Conservation (phyloP, 2,113 vertebrate species). For the Sprattus sprattus region DNA sequence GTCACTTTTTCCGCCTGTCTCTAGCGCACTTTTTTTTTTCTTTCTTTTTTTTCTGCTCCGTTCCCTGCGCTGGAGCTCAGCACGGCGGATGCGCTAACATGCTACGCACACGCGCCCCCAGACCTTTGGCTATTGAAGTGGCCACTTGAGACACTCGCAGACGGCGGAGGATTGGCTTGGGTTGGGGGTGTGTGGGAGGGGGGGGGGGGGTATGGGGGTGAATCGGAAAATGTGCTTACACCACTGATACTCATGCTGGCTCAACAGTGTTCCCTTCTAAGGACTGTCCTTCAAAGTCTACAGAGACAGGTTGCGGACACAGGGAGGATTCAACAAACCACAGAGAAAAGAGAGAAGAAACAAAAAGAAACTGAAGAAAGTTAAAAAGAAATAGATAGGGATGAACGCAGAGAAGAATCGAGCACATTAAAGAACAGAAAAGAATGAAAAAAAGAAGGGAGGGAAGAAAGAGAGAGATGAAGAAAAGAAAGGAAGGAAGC, state of each 20-base stretch:
- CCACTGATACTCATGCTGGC: constrained; percentile 37
- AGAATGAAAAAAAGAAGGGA: not conserved
- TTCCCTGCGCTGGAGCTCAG: not conserved
- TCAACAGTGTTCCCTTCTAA: constrained; percentile 34
- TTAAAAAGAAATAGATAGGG: not conserved
- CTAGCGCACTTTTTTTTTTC: constrained; percentile 8
- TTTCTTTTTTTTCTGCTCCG: not conserved
- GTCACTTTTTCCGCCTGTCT: constrained; percentile 16
- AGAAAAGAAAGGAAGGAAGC: not conserved
- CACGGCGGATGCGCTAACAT: not conserved
- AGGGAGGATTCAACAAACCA: constrained; percentile 24
- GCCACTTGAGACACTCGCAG: constrained; percentile 15
- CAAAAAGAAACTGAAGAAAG: not conserved
- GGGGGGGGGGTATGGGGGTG: not conserved
- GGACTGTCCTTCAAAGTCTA: constrained; percentile 41
- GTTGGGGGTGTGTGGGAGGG: not conserved
- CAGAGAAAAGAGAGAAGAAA: not conserved
- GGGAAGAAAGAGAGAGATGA: not conserved
- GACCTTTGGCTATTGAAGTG: not conserved
- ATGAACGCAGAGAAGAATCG: not conserved
- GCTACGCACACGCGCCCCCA: not conserved
- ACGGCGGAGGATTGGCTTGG: no score
- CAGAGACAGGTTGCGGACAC: not conserved
- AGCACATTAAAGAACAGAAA: not conserved
- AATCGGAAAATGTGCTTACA: constrained; percentile 41